phyloP scores from a whole-genome alignment of 1,140 invertebrate genomes.

The Laupala kohalensis region DNA sequence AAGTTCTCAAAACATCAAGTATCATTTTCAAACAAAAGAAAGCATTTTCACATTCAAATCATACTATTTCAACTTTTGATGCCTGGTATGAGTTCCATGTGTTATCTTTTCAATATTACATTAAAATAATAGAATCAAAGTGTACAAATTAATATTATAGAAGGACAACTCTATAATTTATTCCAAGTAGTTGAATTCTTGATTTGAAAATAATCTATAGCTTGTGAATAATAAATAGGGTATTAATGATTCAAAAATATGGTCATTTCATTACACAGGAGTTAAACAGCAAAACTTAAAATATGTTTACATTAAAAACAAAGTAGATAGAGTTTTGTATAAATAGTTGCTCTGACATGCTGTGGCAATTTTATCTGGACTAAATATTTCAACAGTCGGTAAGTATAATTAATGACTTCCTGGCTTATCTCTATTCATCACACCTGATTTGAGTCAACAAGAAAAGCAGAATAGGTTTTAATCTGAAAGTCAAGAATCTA shows the following conservation, averaged over 20 bases:
- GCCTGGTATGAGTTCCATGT: neutral
- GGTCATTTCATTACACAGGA: no score
- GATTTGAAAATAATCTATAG: neutral
- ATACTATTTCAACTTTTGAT: neutral
- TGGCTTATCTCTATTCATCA: neutral
- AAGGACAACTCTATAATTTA: neutral
- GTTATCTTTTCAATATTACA: neutral
- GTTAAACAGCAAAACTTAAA: neutral
- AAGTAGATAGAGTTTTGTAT: neutral
- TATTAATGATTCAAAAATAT: neutral
- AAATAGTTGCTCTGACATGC: neutral
- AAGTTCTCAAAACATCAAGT: neutral
- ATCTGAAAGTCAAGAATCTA: neutral
- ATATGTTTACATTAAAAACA: neutral
- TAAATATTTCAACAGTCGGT: neutral
- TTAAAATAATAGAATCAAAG: neutral
- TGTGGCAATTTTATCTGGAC: neutral
- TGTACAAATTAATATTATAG: neutral
- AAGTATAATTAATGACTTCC: neutral
- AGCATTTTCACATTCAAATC: neutral
- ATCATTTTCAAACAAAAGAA: neutral
- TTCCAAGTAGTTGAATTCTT: neutral
- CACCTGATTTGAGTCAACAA: neutral
- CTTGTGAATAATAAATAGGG: neutral
- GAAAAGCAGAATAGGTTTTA: neutral